Base-by-base conservation (phyloP, 1,140 invertebrate species). In the Monochamus saltuarius region DNA sequence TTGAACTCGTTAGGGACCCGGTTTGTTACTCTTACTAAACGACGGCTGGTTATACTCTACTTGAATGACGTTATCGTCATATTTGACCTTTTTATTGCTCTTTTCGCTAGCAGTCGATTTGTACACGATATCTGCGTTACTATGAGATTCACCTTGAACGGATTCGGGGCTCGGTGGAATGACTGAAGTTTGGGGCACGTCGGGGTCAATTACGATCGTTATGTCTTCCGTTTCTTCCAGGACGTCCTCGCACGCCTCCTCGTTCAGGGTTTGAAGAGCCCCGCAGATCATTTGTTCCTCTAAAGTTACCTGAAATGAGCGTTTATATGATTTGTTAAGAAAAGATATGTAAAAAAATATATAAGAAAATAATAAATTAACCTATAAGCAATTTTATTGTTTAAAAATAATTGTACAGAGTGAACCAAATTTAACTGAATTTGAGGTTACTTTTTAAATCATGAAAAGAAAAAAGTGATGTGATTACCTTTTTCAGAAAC, bases 281-380 rank as follows among this genome's bases (percentile, higher is more conserved):
- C 92, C 92, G 74, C 91, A 92, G 66, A 96, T 95, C 90, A 95
- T 93, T 77, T 94, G 91, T 72, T 95, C 92, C 78, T 96, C 93
- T 60, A 96, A 79, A 0, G 92, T 94, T 36, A 96, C 91, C 93
- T 95, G 40, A 14, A 60, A 29, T 53, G 19, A 39, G 29, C 39
- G 37, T 17, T 17, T 0, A 40, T 29, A 29, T 29, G 2, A 29
- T 29, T 29, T 29, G 14, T 39, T 39, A 34, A n/a, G n/a, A n/a
- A 46, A 45, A 40, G 14, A 10, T 34, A 16, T 42, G 2, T 42
- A 42, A 7, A 42, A 13, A 4, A 3, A 42, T n/a, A n/a, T n/a
- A n/a, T n/a, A 42, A 2, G n/a, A 3, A 16, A 42, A 16, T n/a
- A 42, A 7, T 6, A 29, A 29, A 29, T 3, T 3, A 29, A 3